Conservation (phyloP, 2,113 vertebrate genomes). For the Salvator merianae region DNA sequence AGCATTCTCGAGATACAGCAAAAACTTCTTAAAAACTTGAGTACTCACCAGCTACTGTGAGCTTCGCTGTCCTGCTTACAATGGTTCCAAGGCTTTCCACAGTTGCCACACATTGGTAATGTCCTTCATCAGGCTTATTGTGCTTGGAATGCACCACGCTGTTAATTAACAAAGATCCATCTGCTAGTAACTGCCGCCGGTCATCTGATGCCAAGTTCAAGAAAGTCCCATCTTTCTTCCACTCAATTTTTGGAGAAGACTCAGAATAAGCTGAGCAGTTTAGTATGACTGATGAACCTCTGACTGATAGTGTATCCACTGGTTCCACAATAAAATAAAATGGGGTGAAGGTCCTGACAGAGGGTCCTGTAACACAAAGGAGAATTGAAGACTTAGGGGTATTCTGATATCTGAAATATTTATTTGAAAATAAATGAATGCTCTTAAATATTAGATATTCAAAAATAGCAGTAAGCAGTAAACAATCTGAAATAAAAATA, state of each 20-base stretch:
- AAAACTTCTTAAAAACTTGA: neutral
- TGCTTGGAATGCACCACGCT: slow-evolving; percentile 95
- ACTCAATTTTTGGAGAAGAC: slow-evolving; percentile 82
- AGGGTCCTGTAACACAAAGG: slow-evolving; percentile 73
- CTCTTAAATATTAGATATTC: neutral
- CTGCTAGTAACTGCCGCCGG: slow-evolving; percentile 85
- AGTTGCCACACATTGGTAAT: slow-evolving; percentile 94
- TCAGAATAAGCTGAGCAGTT: slow-evolving; percentile 92
- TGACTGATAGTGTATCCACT: slow-evolving; percentile 80
- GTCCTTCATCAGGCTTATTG: slow-evolving; percentile 95
- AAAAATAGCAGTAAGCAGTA: neutral
- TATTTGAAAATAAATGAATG: neutral
- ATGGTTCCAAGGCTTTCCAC: slow-evolving; percentile 94
- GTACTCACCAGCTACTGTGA: slow-evolving; percentile 87
- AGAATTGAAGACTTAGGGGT: neutral
- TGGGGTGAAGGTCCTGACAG: slow-evolving; percentile 85
- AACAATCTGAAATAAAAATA: neutral
- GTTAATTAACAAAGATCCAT: slow-evolving; percentile 89
- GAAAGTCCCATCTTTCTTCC: slow-evolving; percentile 95
- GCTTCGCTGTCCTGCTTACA: slow-evolving; percentile 89
- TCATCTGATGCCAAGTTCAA: slow-evolving; percentile 90
- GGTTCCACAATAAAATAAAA: slow-evolving; percentile 94
- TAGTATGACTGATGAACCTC: slow-evolving; percentile 82
- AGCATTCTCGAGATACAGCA: neutral
- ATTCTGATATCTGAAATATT: neutral